Evolutionary conservation across 2,888 invertebrate species (phyloP).

Genomic region (Mellilla xanthometata): DNA sequence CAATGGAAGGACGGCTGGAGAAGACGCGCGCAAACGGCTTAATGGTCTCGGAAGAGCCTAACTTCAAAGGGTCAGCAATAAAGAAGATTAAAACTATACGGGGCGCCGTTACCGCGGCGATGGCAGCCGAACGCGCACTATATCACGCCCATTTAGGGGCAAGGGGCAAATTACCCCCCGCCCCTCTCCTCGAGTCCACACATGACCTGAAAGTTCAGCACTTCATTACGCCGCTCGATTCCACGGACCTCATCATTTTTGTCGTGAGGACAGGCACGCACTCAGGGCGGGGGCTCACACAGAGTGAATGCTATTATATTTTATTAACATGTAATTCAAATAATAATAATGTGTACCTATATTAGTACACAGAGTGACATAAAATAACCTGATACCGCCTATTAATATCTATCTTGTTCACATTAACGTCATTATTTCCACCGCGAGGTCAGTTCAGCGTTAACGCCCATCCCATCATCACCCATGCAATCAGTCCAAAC

Average conservation of each 20-base stretch:
- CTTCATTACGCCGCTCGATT: conserved; percentile 71
- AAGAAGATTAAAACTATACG: conserved; percentile 77
- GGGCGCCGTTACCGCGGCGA: conserved; percentile 56
- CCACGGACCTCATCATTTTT: conserved; percentile 59
- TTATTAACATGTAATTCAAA: no score
- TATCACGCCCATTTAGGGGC: conserved; percentile 46
- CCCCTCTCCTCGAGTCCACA: conserved; percentile 44
- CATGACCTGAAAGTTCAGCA: conserved; percentile 75
- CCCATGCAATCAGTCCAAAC: no score
- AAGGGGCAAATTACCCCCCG: conserved; percentile 48
- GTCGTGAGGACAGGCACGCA: conserved; percentile 29
- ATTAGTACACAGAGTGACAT: no score
- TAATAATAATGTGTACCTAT: no score
- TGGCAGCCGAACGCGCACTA: conserved; percentile 55
- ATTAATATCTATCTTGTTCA: no score
- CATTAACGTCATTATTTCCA: no score
- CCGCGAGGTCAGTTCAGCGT: no score
- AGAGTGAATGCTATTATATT: no score
- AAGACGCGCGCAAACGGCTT: conserved; percentile 40
- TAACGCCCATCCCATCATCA: no score
- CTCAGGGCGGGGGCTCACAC: conserved; percentile 18
- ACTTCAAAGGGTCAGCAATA: conserved; percentile 67
- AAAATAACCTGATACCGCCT: no score
- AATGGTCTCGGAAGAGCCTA: conserved; percentile 48
- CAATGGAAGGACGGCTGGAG: conserved; percentile 20